Conservation (phyloP, 2,888 invertebrate species). For the Thereva unica region DNA sequence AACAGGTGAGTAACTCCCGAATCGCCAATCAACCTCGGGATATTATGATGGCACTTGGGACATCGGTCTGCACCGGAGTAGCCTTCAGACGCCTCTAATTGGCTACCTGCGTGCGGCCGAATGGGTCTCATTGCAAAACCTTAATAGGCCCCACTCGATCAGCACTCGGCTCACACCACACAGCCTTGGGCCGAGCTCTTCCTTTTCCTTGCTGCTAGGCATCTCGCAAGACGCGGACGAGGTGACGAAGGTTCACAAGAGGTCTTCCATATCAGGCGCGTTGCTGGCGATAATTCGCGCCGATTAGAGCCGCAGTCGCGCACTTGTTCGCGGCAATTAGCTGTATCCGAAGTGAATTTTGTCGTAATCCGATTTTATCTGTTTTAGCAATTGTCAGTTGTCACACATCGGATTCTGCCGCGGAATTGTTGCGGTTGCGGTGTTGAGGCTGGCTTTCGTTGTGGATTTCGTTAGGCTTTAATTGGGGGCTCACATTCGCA, state of each 20-base stretch:
- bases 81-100: too few species aligned
- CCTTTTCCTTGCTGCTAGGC: too few species aligned
- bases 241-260: not conserved
- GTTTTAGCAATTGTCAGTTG: not conserved
- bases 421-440: not conserved
- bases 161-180: too few species aligned
- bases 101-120: too few species aligned
- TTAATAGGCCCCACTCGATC: too few species aligned
- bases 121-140: too few species aligned
- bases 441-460: not conserved
- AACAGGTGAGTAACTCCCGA: slow-evolving; percentile 51
- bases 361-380: slow-evolving; percentile 5
- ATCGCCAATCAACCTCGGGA: too few species aligned
- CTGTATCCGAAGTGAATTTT: slow-evolving; percentile 22
- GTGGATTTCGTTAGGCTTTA: not conserved
- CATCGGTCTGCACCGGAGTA: too few species aligned
- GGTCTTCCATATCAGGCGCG: not conserved
- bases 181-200: too few species aligned
- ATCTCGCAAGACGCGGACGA: too few species aligned
- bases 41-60: too few species aligned
- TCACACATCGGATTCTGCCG: not conserved
- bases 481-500: too few species aligned
- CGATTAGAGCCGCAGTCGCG: slow-evolving; percentile 10
- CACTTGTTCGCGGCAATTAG: slow-evolving; percentile 6
- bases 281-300: slow-evolving; percentile 9